Conservation (phyloP, 2,797 vertebrate species). For the Mormyrus proboscirostris region DNA sequence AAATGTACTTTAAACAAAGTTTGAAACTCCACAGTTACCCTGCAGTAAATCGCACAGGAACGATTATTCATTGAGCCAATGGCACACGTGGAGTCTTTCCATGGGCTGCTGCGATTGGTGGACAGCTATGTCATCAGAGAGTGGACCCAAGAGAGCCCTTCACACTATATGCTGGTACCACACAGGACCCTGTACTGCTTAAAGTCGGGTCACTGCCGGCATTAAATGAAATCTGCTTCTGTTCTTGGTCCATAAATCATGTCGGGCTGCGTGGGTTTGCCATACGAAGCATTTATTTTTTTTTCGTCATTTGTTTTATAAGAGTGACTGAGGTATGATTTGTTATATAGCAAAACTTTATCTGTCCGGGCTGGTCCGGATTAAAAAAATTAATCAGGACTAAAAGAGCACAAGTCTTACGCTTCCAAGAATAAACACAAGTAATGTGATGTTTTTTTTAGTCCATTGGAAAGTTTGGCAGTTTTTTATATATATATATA, state of each 20-base stretch:
- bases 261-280: neutral
- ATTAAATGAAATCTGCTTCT: neutral
- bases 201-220: neutral
- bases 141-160: neutral
- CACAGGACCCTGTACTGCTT: neutral
- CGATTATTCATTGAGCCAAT: neutral
- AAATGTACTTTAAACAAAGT: conserved; percentile 10
- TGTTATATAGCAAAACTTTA: neutral
- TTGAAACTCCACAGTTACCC: neutral
- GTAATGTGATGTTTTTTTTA: neutral
- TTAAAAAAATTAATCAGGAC: neutral
- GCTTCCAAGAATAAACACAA: neutral
- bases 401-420: neutral
- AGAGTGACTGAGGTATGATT: conserved; percentile 1
- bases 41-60: neutral
- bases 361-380: neutral
- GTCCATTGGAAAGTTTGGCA: neutral
- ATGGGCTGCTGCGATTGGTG: neutral
- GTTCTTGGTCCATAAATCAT: neutral
- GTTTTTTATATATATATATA: neutral
- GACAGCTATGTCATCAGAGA: neutral
- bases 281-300: neutral
- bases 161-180: neutral
- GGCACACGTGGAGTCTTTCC: neutral
- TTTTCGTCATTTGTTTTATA: neutral